Evolutionary conservation across 2,797 vertebrate species (phyloP).

Genomic region (Falco rusticolus): DNA sequence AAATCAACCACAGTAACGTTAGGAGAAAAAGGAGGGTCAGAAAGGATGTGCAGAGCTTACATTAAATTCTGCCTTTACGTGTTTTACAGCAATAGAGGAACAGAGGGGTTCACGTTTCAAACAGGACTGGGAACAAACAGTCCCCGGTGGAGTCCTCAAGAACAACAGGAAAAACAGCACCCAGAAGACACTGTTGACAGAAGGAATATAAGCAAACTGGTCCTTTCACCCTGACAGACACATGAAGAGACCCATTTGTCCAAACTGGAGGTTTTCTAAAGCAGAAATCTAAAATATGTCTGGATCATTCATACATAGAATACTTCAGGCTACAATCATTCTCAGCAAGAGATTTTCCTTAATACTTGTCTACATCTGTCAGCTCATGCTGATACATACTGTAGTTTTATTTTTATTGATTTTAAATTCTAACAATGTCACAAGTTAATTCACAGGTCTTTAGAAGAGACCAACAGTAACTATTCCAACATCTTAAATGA

Average conservation of each 20-base stretch:
- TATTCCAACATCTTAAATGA: constrained; percentile 11
- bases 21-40: neutral
- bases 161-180: neutral
- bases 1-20: neutral
- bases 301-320: constrained; percentile 24
- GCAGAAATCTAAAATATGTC: constrained; percentile 21
- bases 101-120: neutral
- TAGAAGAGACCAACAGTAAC: constrained; percentile 28
- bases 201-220: neutral
- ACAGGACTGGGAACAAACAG: neutral
- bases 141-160: neutral
- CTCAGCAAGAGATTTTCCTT: constrained; percentile 63
- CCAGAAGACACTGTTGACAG: neutral
- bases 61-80: neutral
- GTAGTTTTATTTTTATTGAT: constrained; percentile 63
- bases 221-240: neutral
- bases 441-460: constrained; percentile 53
- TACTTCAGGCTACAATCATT: constrained; percentile 49
- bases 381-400: constrained; percentile 57
- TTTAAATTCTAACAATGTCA: constrained; percentile 47
- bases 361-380: constrained; percentile 65
- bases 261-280: constrained; percentile 2
- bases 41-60: neutral
- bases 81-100: neutral
- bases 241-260: neutral